phyloP scores from a whole-genome alignment of 2,888 invertebrate species.

The Ypsolopha sequella region DNA sequence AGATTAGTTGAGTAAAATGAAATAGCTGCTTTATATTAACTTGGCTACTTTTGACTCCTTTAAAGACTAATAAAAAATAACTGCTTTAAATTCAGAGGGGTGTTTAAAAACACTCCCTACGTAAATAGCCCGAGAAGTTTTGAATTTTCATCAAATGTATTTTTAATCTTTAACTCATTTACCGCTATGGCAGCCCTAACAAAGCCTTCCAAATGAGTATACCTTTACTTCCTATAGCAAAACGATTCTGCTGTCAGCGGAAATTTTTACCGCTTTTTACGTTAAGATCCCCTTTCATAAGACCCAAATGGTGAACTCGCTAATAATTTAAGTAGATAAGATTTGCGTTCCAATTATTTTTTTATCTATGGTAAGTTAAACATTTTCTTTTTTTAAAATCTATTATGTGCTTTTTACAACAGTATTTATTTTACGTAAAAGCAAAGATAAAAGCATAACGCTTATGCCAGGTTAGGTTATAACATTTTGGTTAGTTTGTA shows the following conservation, averaged over 20 bases:
- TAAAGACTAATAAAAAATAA: too few species aligned
- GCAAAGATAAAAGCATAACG: not conserved
- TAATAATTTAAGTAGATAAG: slow-evolving; percentile 20
- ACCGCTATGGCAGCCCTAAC: not conserved
- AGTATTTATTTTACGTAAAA: not conserved
- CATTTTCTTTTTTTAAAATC: not conserved
- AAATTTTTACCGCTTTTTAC: slow-evolving; percentile 19
- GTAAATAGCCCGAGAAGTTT: too few species aligned
- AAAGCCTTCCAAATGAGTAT: slow-evolving; percentile 7
- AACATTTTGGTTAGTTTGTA: too few species aligned
- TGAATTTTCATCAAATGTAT: too few species aligned
- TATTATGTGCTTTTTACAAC: not conserved
- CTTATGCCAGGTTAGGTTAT: too few species aligned
- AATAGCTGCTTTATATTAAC: too few species aligned
- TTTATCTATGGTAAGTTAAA: not conserved
- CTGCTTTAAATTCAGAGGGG: too few species aligned
- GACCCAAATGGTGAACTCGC: slow-evolving; percentile 15
- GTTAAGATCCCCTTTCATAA: slow-evolving; percentile 14
- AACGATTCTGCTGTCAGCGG: slow-evolving; percentile 22
- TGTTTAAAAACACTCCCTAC: too few species aligned
- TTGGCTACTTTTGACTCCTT: too few species aligned
- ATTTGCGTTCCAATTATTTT: slow-evolving; percentile 5
- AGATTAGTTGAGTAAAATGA: too few species aligned
- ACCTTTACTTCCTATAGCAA: slow-evolving; percentile 9
- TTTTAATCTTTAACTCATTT: too few species aligned